Conservation (phyloP, 2,113 vertebrate species). For the Suricata suricatta region DNA sequence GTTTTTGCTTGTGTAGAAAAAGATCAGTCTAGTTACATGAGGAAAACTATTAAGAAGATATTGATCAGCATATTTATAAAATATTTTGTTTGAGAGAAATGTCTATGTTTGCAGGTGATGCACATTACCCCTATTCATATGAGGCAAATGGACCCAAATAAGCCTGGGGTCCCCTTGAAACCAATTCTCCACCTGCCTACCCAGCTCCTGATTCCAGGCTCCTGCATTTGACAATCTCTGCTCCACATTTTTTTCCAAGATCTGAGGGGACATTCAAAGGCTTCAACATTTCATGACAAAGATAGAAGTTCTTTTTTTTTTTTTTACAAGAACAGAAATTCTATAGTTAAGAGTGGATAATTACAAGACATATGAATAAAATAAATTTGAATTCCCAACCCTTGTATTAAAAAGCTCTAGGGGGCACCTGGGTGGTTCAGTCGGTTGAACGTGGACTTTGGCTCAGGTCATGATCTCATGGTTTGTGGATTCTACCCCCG, state of each 20-base stretch:
- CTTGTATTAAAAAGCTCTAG: neutral
- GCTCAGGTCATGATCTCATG: too few species aligned
- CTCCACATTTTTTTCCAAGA: neutral
- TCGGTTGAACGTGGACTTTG: too few species aligned
- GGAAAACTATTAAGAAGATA: neutral
- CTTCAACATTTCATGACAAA: neutral
- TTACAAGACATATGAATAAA: neutral
- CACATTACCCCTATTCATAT: neutral
- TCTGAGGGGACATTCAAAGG: neutral
- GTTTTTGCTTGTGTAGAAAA: neutral
- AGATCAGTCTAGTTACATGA: neutral
- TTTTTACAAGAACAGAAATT: neutral
- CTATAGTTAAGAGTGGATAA: neutral
- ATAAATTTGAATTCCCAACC: neutral
- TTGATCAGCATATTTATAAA: neutral
- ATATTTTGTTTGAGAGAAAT: neutral
- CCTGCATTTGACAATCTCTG: neutral
- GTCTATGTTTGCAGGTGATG: neutral
- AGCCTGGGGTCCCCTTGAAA: neutral
- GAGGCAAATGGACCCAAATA: neutral
- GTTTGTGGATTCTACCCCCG: too few species aligned
- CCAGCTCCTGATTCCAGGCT: neutral
- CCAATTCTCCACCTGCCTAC: rapidly evolving
- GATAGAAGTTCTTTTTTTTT: neutral
- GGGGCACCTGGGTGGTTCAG: too few species aligned